phyloP scores from a whole-genome alignment of 2,113 vertebrate genomes.

The Xyliphius kryptos region DNA sequence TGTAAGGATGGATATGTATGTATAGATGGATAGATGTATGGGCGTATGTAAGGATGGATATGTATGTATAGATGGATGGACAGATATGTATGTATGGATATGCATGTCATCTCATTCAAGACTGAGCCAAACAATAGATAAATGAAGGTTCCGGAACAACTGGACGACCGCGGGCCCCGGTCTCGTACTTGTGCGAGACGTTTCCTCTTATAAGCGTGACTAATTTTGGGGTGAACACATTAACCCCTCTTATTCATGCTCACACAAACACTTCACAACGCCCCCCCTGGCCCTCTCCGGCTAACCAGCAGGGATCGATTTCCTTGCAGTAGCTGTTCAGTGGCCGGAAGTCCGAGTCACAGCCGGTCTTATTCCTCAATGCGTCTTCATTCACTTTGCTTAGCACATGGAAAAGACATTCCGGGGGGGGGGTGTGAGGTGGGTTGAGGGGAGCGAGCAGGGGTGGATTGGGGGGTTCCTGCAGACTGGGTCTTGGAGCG shows the following conservation, averaged over 20 bases:
- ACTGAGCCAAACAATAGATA: too few relatives aligned
- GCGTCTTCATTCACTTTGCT: slow-evolving; percentile 63
- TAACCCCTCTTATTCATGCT: slow-evolving; percentile 2
- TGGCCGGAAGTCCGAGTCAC: slow-evolving; percentile 53
- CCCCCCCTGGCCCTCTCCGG: slow-evolving; percentile 25
- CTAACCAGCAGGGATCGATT: slow-evolving; percentile 21
- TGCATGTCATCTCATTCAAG: too few relatives aligned
- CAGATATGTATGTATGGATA: too few relatives aligned
- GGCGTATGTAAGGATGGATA: too few relatives aligned
- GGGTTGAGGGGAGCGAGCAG: too few relatives aligned
- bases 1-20: too few relatives aligned
- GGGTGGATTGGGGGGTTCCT: slow-evolving; percentile 67
- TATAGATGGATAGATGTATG: too few relatives aligned
- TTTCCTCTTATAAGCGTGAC: neutral
- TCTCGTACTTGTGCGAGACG: neutral
- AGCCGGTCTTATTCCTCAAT: slow-evolving; percentile 52
- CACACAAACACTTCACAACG: slow-evolving; percentile 1
- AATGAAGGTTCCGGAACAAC: too few relatives aligned
- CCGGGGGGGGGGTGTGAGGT: slow-evolving; percentile 29
- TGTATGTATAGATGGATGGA: too few relatives aligned
- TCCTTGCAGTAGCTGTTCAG: slow-evolving; percentile 52
- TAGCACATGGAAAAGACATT: slow-evolving; percentile 72
- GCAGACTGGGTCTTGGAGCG: slow-evolving; percentile 52
- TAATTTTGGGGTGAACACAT: neutral
- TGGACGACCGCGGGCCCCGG: neutral